Evolutionary conservation across 2,797 vertebrate genomes (phyloP).

Genomic region (Tenualosa thibaudeaui): DNA sequence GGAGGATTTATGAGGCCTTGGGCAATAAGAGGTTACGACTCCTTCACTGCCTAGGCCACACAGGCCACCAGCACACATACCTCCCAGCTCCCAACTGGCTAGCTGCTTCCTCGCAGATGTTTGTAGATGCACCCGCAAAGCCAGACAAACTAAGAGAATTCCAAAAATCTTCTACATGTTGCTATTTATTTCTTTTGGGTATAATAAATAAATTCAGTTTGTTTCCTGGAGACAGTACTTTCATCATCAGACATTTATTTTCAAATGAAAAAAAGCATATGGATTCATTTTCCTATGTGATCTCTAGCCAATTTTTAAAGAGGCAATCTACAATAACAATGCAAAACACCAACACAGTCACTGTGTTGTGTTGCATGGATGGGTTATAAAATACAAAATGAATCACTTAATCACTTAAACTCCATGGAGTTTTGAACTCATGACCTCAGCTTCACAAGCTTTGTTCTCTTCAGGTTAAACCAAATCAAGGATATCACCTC

Average conservation of each 20-base stretch:
- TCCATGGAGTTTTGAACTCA: background rate
- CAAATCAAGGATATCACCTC: background rate
- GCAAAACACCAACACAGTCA: background rate
- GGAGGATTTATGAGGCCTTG: background rate
- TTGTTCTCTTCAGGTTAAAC: background rate
- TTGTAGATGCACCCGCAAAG: background rate
- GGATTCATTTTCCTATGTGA: no score
- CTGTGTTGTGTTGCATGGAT: no score
- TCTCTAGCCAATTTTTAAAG: no score
- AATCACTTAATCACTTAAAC: background rate
- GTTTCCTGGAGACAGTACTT: no score
- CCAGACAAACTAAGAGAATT: no score
- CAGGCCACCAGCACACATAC: background rate
- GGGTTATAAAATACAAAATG: background rate
- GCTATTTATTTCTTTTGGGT: no score
- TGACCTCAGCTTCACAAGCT: background rate
- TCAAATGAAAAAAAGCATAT: no score
- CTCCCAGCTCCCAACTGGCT: background rate
- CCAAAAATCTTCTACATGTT: no score
- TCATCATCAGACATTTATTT: no score
- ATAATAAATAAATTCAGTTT: no score
- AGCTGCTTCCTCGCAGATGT: background rate
- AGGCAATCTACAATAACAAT: no score
- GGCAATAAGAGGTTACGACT: conserved; percentile 22
- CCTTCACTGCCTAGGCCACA: background rate